phyloP scores from a whole-genome alignment of 2,888 invertebrate genomes.

The Ennomos fuscantarius region DNA sequence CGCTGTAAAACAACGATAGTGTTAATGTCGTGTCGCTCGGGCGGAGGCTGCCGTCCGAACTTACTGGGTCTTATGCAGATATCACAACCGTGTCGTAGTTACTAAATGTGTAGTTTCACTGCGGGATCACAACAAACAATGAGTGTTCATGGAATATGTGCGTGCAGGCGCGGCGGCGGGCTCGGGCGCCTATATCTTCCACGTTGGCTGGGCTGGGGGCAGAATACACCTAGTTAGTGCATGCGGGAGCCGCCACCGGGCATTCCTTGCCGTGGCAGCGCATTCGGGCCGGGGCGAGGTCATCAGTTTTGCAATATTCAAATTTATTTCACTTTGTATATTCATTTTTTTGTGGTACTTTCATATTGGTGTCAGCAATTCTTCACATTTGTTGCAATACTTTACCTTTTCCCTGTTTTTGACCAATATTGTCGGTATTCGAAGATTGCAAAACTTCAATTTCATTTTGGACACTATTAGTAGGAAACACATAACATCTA shows the following conservation, averaged over 20 bases:
- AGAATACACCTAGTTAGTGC: slow-evolving; percentile 78
- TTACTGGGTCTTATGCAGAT: slow-evolving; percentile 76
- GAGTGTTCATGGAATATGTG: slow-evolving; percentile 84
- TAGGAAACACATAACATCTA: slow-evolving; percentile 53
- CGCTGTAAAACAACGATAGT: slow-evolving; percentile 87
- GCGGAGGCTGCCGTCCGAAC: slow-evolving; percentile 73
- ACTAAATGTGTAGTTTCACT: slow-evolving; percentile 82
- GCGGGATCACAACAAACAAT: slow-evolving; percentile 85
- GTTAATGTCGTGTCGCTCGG: slow-evolving; percentile 71
- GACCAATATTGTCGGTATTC: slow-evolving; percentile 14
- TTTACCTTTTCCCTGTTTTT: not conserved
- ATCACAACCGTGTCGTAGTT: slow-evolving; percentile 81
- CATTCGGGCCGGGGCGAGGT: slow-evolving; percentile 13
- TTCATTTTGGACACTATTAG: slow-evolving; percentile 52
- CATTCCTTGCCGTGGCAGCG: slow-evolving; percentile 37
- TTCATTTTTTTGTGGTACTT: too few relatives aligned
- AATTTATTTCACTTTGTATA: not conserved
- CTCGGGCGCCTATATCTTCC: slow-evolving; percentile 76
- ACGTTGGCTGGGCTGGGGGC: slow-evolving; percentile 81
- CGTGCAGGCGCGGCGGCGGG: slow-evolving; percentile 76
- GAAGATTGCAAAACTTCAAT: slow-evolving; percentile 67
- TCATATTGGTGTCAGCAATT: not conserved
- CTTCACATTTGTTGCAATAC: not conserved
- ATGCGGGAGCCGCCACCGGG: slow-evolving; percentile 60
- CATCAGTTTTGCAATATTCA: slow-evolving; percentile 52